phyloP scores from a whole-genome alignment of 2,888 invertebrate species.

The Timema cristinae region DNA sequence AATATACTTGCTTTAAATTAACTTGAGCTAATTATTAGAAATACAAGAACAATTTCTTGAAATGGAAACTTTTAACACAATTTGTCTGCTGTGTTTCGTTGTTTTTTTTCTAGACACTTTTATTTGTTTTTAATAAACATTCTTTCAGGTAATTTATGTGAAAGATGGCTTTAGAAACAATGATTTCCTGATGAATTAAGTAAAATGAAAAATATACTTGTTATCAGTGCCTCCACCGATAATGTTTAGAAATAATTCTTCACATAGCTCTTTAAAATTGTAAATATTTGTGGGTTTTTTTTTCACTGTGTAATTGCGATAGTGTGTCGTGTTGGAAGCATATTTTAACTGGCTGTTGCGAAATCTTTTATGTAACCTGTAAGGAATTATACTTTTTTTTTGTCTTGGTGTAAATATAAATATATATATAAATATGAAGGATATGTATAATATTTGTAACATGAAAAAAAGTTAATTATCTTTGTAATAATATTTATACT shows the following conservation, averaged over 20 bases:
- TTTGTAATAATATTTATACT: constrained; percentile 35
- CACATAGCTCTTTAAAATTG: constrained; percentile 4
- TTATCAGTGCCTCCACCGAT: constrained; percentile 31
- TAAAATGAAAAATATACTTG: neutral
- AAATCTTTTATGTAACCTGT: constrained; percentile 24
- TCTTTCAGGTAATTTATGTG: no score
- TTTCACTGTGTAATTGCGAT: constrained; percentile 27
- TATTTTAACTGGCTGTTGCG: constrained; percentile 31
- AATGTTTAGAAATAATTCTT: constrained; percentile 14
- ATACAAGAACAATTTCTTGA: no score
- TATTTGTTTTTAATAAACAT: no score
- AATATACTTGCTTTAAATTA: no score
- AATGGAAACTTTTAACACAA: no score
- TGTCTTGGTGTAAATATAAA: constrained; percentile 29
- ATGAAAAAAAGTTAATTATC: constrained; percentile 30
- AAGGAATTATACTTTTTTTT: constrained; percentile 17
- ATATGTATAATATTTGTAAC: constrained; percentile 34
- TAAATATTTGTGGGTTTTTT: constrained; percentile 27
- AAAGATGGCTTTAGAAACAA: no score
- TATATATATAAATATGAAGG: constrained; percentile 23
- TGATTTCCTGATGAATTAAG: no score
- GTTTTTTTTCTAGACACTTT: no score
- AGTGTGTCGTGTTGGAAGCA: constrained; percentile 24
- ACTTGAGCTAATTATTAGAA: no score
- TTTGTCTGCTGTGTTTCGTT: no score